phyloP scores from a whole-genome alignment of 2,888 invertebrate species.

The Plutella xylostella region DNA sequence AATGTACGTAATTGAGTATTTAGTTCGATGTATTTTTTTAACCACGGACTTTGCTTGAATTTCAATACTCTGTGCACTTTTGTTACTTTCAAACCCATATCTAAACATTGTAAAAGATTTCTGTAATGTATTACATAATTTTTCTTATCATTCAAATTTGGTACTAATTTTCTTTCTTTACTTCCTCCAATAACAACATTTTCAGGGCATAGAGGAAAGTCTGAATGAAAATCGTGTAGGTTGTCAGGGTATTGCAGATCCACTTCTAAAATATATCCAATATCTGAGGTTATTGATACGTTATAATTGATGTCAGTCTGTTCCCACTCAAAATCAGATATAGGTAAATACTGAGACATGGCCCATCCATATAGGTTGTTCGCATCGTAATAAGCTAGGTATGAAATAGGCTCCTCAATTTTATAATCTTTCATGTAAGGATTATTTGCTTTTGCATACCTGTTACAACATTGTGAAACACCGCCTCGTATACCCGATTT shows the following conservation, averaged over 20 bases:
- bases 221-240: conserved; percentile 22
- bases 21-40: conserved; percentile 33
- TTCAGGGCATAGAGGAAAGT: conserved; percentile 5
- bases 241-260: conserved; percentile 23
- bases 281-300: conserved; percentile 8
- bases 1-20: conserved; percentile 30
- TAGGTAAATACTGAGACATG: conserved; percentile 27
- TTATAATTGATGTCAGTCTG: conserved; percentile 13
- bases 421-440: conserved; percentile 23
- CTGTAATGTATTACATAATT: conserved; percentile 26
- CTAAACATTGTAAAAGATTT: conserved; percentile 23
- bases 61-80: conserved; percentile 29
- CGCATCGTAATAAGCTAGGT: conserved; percentile 27
- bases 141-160: conserved; percentile 21
- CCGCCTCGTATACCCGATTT: conserved; percentile 19
- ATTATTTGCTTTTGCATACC: conserved; percentile 29
- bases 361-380: conserved; percentile 34
- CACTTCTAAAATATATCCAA: conserved; percentile 25
- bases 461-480: conserved; percentile 19
- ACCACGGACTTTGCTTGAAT: conserved; percentile 34
- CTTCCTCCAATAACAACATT: background rate
- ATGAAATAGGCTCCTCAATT: conserved; percentile 16
- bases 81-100: conserved; percentile 21
- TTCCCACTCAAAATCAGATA: conserved; percentile 25
- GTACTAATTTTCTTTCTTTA: conserved; percentile 18